Conservation (phyloP, 2,888 invertebrate genomes). For the Chloroclysta siterata region DNA sequence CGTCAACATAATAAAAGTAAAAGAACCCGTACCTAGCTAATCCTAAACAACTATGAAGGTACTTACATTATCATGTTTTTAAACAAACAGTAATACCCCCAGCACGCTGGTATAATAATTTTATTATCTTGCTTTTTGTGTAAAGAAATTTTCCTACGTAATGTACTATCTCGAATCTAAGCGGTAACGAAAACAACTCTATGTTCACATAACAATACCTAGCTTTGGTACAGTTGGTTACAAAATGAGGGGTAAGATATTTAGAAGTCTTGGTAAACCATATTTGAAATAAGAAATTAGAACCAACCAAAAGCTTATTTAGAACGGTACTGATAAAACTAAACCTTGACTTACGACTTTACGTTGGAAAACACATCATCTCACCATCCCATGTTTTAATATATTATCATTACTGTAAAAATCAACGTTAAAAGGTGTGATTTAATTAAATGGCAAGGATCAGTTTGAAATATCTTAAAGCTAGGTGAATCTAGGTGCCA, state of each 20-base stretch:
- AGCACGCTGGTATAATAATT: conserved; percentile 23
- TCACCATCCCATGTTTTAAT: too few relatives aligned
- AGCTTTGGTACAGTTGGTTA: conserved; percentile 7
- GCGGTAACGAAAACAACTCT: conserved; percentile 19
- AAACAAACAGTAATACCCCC: conserved; percentile 32
- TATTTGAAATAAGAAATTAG: too few relatives aligned
- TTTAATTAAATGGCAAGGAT: too few relatives aligned
- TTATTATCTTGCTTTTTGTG: conserved; percentile 7
- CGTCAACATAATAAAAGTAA: conserved; percentile 25
- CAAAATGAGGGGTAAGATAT: background rate
- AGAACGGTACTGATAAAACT: too few relatives aligned
- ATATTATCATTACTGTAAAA: too few relatives aligned
- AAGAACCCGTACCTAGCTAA: conserved; percentile 18
- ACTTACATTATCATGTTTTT: conserved; percentile 22
- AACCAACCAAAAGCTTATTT: too few relatives aligned
- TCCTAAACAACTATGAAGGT: conserved; percentile 24
- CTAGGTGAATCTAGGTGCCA: too few relatives aligned
- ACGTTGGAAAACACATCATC: too few relatives aligned
- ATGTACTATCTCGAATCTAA: conserved; percentile 5
- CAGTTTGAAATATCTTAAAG: too few relatives aligned
- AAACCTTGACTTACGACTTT: too few relatives aligned
- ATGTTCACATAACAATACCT: conserved; percentile 4
- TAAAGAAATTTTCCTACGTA: conserved; percentile 29
- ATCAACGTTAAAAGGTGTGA: too few relatives aligned
- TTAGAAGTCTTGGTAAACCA: background rate